A percentile compares a stretch with the other conserved stretches of the same genome.
Evolutionary conservation across 2,888 invertebrate genomes (phyloP).

Genomic region (Drosophila melanosoma): DNA sequence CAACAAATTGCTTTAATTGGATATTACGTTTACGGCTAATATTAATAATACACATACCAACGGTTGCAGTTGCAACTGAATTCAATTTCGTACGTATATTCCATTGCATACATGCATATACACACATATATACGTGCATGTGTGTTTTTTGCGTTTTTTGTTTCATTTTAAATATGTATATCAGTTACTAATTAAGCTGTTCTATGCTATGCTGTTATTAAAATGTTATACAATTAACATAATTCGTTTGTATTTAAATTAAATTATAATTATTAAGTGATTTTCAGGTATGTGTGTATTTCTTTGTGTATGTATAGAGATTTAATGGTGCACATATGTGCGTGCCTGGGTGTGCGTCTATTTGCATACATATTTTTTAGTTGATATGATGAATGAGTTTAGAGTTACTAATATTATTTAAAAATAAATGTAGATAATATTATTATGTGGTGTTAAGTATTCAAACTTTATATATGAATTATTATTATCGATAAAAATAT

Average conservation of each 20-base stretch:
- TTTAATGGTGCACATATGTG: not conserved
- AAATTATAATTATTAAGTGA: not conserved
- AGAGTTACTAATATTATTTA: not conserved
- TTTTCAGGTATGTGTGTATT: not conserved
- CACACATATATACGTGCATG: not conserved
- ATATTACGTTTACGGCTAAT: constrained; percentile 3
- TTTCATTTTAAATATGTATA: not conserved
- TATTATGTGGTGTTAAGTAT: not conserved
- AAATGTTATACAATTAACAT: not conserved
- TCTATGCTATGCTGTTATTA: no score
- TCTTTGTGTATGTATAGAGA: constrained; percentile 4
- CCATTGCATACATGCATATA: constrained; percentile 11
- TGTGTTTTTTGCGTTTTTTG: constrained; percentile 8
- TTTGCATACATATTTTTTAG: not conserved
- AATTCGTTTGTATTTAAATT: not conserved
- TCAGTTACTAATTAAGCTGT: not conserved
- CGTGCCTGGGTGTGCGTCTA: not conserved
- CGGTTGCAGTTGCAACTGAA: constrained; percentile 20
- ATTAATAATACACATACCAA: constrained; percentile 7
- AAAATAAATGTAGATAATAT: not conserved
- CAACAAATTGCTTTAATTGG: constrained; percentile 12
- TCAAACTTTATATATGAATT: not conserved
- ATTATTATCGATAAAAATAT: not conserved
- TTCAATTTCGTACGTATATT: constrained; percentile 31
- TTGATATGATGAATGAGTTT: not conserved